Evolutionary conservation across 2,888 invertebrate genomes (phyloP), one percentile per base, ranked within the genome.

Genomic region (Himalopsyche anomala): DNA sequence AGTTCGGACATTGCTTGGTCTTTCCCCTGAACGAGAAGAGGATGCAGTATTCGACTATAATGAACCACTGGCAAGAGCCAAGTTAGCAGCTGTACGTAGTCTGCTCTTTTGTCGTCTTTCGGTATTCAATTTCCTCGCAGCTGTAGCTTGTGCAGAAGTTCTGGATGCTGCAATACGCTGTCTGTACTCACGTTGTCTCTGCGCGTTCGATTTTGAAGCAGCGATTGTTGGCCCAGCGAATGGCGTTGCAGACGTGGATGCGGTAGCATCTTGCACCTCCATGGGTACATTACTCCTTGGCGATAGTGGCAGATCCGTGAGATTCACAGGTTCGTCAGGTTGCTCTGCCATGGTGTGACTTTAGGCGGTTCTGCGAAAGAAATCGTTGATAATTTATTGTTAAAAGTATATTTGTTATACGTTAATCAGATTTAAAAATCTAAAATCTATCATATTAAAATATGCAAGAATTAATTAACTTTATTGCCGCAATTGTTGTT

Each of bases 1-100:
- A n/a, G n/a, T n/a, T n/a, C n/a, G n/a, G n/a, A n/a, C n/a, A n/a
- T n/a, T n/a, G n/a, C n/a, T n/a, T n/a, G n/a, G n/a, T n/a, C n/a
- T n/a, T n/a, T n/a, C n/a, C n/a, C n/a, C n/a, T n/a, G n/a, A n/a
- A n/a, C n/a, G n/a, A n/a, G n/a, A n/a, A n/a, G n/a, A 85, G n/a
- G 89, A 89, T 86, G 85, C 80, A 80, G 84, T 84, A 79, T 45
- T 84, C 79, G 84, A 79, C 54, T 84, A 80, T 79, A 80, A 79
- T 51, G 87, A 86, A 88, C 87, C 87, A 87, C 85, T 87, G 88
- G 42, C 88, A 88, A 89, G 51, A 89, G 88, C 89, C 88, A 86
- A 89, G 87, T 89, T 89, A 89, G 89, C 89, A 89, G 89, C 89
- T 90, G 89, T 74, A 89, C 90, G 89, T 89, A 69, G 69, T 69